Evolutionary conservation across 2,797 vertebrate genomes (phyloP).

Genomic region (Spinus olivaceus): DNA sequence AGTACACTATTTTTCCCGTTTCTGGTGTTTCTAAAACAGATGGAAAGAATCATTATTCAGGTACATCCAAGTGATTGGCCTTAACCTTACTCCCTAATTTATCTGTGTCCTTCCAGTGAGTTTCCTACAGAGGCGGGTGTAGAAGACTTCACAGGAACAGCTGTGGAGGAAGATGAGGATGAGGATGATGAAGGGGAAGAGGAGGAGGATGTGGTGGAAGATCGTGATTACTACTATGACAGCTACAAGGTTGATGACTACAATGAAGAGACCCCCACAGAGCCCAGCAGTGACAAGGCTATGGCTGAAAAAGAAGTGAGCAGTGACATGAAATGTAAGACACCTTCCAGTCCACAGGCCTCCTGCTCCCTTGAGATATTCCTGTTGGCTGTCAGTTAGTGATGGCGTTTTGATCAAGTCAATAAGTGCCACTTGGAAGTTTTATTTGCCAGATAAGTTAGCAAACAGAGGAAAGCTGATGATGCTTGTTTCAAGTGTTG

Average conservation of each 20-base stretch:
- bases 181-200: constrained; percentile 86
- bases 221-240: constrained; percentile 75
- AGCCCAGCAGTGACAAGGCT: constrained; percentile 66
- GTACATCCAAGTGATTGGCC: background rate
- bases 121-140: constrained; percentile 78
- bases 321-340: constrained; percentile 91
- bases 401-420: background rate
- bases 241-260: constrained; percentile 79
- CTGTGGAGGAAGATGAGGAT: constrained; percentile 81
- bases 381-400: background rate
- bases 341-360: background rate
- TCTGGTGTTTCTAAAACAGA: background rate
- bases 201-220: constrained; percentile 78
- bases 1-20: background rate
- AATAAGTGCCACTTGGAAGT: background rate
- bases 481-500: background rate
- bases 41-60: background rate
- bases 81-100: background rate
- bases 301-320: constrained; percentile 79
- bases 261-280: constrained; percentile 75
- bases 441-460: constrained; percentile 49
- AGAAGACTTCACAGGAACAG: constrained; percentile 83
- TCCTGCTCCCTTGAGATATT: background rate
- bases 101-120: constrained; percentile 63
- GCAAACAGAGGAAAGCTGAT: constrained; percentile 26